Evolutionary conservation across 2,888 invertebrate species (phyloP), one percentile per base, ranked within the genome.

Genomic region (Drosophila cyrtoloma): DNA sequence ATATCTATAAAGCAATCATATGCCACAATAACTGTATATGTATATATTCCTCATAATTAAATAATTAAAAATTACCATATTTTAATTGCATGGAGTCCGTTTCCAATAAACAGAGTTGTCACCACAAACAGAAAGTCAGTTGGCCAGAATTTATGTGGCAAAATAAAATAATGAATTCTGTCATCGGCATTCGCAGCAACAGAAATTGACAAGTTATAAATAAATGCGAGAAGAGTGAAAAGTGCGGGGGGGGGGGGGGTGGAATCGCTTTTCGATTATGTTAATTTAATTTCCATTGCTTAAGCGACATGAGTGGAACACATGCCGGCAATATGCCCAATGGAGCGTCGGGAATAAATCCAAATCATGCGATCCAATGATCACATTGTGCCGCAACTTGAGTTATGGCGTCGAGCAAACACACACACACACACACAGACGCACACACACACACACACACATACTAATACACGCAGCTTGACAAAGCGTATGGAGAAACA

Each of bases 161-260:
- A 89, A 91, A 91, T 90, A 89, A 89, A 91, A 91, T 90, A 91
- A 90, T 91, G 84, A 86, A 86, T 86, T 90, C 86, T 84, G 87
- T 86, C 86, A 89, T 70, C 82, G 77, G 62, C 91, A 82, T 72
- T 69, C 39, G 70, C 66, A 65, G 79, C 74, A 79, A 62, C 77
- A 79, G 74, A 77, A 88, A 86, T 88, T 86, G 89, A 83, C 75
- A 72, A 74, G 71, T 56, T 56, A 70, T 78, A 71, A 85, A 82
- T 82, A 82, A 85, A 88, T 70, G 70, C 12, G 50, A 47, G 51
- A 50, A 28, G 50, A 85, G 67, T 47, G 65, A 56, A 66, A 62
- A 68, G 62, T 82, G 74, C 71, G 64, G 74, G 71, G 22, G 35
- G 33, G 33, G 22, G 35, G 22, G 33, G 5, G 52, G 66, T 70